Conservation (phyloP, 1,140 invertebrate species). For the Ectropis grisescens region DNA sequence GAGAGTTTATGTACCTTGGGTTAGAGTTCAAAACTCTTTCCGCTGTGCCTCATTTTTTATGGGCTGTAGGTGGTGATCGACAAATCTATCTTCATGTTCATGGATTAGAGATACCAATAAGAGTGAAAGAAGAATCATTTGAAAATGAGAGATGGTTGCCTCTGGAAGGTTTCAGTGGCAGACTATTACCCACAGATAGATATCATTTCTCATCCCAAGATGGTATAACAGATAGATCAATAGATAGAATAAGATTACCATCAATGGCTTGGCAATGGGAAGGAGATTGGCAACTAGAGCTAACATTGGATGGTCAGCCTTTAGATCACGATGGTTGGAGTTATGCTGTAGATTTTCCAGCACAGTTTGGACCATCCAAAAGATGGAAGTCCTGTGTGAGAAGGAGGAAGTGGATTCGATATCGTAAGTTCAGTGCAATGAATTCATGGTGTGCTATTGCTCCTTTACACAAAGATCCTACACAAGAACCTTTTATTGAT, state of each 20-base stretch:
- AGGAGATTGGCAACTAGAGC: slow-evolving; percentile 91
- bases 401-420: slow-evolving; percentile 89
- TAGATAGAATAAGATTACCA: slow-evolving; percentile 86
- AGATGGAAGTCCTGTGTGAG: slow-evolving; percentile 93
- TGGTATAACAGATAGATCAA: slow-evolving; percentile 81
- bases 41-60: slow-evolving; percentile 85
- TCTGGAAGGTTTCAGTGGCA: slow-evolving; percentile 87
- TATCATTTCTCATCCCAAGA: slow-evolving; percentile 87
- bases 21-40: slow-evolving; percentile 90
- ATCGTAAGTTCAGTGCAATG: slow-evolving; percentile 87
- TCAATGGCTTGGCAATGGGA: slow-evolving; percentile 96
- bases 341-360: slow-evolving; percentile 93
- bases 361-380: slow-evolving; percentile 84
- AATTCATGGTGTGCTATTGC: slow-evolving; percentile 94
- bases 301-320: slow-evolving; percentile 88
- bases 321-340: slow-evolving; percentile 94
- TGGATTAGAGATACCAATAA: slow-evolving; percentile 89
- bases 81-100: slow-evolving; percentile 93
- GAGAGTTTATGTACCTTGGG: slow-evolving; percentile 86
- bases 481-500: slow-evolving; percentile 82
- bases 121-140: slow-evolving; percentile 90
- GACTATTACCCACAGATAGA: slow-evolving; percentile 88
- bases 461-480: slow-evolving; percentile 88
- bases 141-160: slow-evolving; percentile 96
- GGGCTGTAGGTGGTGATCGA: slow-evolving; percentile 92